phyloP scores from a whole-genome alignment of 2,888 invertebrate genomes.

The Eurois occulta region DNA sequence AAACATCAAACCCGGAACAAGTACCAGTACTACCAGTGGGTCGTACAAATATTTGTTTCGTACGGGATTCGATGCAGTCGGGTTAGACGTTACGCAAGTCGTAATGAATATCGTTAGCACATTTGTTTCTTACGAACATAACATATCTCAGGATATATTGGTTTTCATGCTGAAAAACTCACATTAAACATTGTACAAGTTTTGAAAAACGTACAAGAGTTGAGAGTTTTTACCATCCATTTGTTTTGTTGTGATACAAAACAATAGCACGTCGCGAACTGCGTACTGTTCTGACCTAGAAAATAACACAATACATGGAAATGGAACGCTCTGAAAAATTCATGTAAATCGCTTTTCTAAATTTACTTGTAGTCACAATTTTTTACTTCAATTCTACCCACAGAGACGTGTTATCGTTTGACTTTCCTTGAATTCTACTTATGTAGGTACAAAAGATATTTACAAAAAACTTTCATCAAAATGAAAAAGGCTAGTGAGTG shows the following conservation, averaged over 20 bases:
- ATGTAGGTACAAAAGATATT: neutral
- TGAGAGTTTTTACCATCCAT: neutral
- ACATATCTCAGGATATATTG: neutral
- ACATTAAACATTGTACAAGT: neutral
- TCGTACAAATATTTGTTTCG: conserved; percentile 48
- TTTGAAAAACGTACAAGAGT: conserved; percentile 3
- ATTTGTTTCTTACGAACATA: neutral
- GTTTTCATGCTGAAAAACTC: neutral
- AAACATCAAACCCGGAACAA: conserved; percentile 46
- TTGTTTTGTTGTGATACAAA: conserved; percentile 18
- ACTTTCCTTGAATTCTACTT: neutral
- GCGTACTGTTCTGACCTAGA: conserved; percentile 8
- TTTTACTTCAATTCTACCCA: neutral
- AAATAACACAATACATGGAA: conserved; percentile 10
- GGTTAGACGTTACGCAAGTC: conserved; percentile 23
- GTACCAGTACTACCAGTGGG: conserved; percentile 24
- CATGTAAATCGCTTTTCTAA: neutral
- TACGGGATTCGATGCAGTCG: conserved; percentile 26
- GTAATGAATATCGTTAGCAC: neutral
- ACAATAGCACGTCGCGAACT: conserved; percentile 22
- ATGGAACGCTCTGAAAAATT: neutral
- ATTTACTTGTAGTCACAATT: neutral
- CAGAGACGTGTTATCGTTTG: neutral
- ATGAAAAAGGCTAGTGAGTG: conserved; percentile 5
- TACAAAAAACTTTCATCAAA: conserved; percentile 1